phyloP scores from a whole-genome alignment of 2,888 invertebrate species.

The Heliconius cydno region DNA sequence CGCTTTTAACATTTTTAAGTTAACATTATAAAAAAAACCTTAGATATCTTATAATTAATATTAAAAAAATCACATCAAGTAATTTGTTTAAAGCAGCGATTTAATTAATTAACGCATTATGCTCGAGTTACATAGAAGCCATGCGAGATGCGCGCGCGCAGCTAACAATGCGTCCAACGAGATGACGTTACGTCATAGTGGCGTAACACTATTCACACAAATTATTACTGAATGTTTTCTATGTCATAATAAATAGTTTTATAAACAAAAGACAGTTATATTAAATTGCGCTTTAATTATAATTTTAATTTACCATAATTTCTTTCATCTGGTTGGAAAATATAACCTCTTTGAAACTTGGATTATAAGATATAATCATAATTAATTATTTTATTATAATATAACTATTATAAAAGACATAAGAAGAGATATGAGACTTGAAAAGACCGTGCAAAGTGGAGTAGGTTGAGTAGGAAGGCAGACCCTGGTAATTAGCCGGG shows the following conservation, averaged over 20 bases:
- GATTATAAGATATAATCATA: neutral
- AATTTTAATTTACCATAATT: conserved; percentile 15
- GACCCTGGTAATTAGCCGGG: too few relatives aligned
- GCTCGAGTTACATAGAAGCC: conserved; percentile 46
- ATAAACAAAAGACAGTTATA: conserved; percentile 28
- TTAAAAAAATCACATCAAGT: conserved; percentile 5
- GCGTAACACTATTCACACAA: conserved; percentile 54
- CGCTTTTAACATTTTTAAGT: neutral
- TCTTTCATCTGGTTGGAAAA: conserved; percentile 1
- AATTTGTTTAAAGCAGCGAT: conserved; percentile 61
- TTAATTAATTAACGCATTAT: conserved; percentile 63
- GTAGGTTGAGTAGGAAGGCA: too few relatives aligned
- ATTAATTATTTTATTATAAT: conserved; percentile 10
- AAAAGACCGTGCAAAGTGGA: too few relatives aligned
- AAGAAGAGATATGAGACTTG: neutral
- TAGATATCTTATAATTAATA: neutral
- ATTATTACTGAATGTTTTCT: conserved; percentile 28
- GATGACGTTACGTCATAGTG: conserved; percentile 60
- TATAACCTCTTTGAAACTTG: neutral
- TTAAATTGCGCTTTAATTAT: conserved; percentile 15
- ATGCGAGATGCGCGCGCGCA: conserved; percentile 52
- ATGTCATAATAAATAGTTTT: conserved; percentile 25
- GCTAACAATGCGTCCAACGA: conserved; percentile 50
- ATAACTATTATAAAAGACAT: neutral
- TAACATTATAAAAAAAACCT: neutral